Conservation (phyloP, 2,888 invertebrate species). For the Empis stercorea region DNA sequence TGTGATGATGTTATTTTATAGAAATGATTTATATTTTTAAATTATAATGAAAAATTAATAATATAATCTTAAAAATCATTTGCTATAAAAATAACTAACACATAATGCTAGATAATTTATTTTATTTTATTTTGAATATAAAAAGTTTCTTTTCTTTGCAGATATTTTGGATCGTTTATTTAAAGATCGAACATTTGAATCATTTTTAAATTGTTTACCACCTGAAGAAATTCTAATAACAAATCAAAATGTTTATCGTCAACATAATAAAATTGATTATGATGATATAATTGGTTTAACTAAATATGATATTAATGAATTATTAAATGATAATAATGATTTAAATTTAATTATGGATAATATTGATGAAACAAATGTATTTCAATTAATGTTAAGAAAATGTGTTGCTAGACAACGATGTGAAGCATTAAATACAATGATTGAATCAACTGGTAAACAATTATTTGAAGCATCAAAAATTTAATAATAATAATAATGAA, state of each 20-base stretch:
- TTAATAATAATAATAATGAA: too few relatives aligned
- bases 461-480: conserved; percentile 36
- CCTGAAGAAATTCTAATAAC: not conserved
- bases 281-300: conserved; percentile 12
- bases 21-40: too few relatives aligned
- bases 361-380: conserved; percentile 32
- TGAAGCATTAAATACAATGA: conserved; percentile 45
- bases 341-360: conserved; percentile 28
- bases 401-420: conserved; percentile 46
- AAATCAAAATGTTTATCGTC: not conserved
- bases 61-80: too few relatives aligned
- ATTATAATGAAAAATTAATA: too few relatives aligned
- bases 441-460: conserved; percentile 47
- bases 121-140: not conserved
- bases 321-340: conserved; percentile 11
- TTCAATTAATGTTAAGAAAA: conserved; percentile 30
- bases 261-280: not conserved
- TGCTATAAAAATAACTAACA: too few relatives aligned
- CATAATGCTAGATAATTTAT: too few relatives aligned
- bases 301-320: conserved; percentile 15
- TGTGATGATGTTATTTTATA: too few relatives aligned
- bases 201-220: not conserved
- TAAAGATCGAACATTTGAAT: not conserved
- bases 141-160: not conserved
- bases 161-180: not conserved